Base-by-base conservation (phyloP, 2,888 invertebrate genomes). In the Acrobasis consociella region DNA sequence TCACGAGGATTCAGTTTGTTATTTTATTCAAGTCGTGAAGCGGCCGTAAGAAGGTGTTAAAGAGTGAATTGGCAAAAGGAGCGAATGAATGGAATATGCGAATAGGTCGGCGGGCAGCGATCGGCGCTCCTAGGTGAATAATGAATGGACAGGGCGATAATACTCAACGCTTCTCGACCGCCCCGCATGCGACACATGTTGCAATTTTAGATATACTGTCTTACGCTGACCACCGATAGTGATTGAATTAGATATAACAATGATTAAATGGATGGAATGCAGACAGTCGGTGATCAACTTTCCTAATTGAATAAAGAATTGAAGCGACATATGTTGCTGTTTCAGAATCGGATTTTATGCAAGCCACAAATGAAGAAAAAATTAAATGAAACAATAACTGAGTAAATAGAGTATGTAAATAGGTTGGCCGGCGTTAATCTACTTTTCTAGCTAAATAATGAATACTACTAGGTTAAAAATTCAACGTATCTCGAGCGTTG, bases 31-130 rank as follows among this genome's bases (percentile, higher is more conserved):
- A 77, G 74, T 76, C 81, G 82, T 85, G 87, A 84, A 85, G 81
- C 82, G 81, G 74, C 79, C 79, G 82, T 89, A 87, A 87, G 86
- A 85, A 90, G 88, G 90, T 90, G 90, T 87, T 89, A 89, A 90
- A 87, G 84, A 89, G 89, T 85, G 87, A 89, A 89, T 85, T 81
- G 85, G 84, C 80, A 82, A 85, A 88, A 82, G 81, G 83, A 85
- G 77, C 80, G 84, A 83, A 86, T 88, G 83, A 87, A 88, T 87
- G 85, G 85, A 85, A 86, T 85, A 88, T 85, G 80, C 79, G 85
- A 83, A 80, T 78, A 81, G 81, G 76, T 79, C 68, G 76, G 81
- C 72, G 75, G 69, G 75, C 75, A 71, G 67, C 71, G 75, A 83
- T 87, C 82, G 80, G 77, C 78, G 77, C 76, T 78, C 71, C 71